phyloP scores from a whole-genome alignment of 1,140 invertebrate species.

The Heterodera schachtii region DNA sequence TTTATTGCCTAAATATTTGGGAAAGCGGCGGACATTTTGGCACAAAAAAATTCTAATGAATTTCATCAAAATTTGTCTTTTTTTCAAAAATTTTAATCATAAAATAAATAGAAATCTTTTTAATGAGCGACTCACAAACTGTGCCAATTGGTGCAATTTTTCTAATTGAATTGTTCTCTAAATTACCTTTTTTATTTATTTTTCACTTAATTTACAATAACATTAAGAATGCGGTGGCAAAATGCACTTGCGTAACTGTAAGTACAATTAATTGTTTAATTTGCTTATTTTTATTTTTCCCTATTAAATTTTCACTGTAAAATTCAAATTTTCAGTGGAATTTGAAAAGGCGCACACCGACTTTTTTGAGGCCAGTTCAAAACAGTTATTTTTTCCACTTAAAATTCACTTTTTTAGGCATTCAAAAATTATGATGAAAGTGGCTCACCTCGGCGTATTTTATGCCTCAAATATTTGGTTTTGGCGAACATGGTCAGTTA shows the following conservation, averaged over 20 bases:
- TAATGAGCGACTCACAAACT: too few relatives aligned
- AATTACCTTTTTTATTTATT: neutral
- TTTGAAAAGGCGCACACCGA: constrained; percentile 46
- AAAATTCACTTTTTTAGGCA: constrained; percentile 77
- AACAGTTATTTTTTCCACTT: constrained; percentile 73
- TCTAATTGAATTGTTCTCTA: neutral
- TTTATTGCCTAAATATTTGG: too few relatives aligned
- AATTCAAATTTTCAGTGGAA: constrained; percentile 23
- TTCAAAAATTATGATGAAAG: constrained; percentile 99
- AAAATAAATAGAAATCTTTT: too few relatives aligned
- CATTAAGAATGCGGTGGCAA: constrained; percentile 92
- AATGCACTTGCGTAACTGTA: constrained; percentile 97
- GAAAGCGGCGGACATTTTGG: too few relatives aligned
- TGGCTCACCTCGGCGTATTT: constrained; percentile 92
- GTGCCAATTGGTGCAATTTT: neutral
- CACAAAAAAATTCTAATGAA: too few relatives aligned
- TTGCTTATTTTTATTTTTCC: constrained; percentile 1
- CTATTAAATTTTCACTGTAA: neutral
- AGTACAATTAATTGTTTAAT: constrained; percentile 64
- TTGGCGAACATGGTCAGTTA: constrained; percentile 89
- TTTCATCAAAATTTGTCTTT: too few relatives aligned
- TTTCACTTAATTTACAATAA: constrained; percentile 17
- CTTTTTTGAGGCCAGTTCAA: constrained; percentile 41
- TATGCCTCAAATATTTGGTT: constrained; percentile 96
- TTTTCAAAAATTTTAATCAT: too few relatives aligned